Base-by-base conservation (phyloP, 2,888 invertebrate species). In the Orchesellides sinensis region DNA sequence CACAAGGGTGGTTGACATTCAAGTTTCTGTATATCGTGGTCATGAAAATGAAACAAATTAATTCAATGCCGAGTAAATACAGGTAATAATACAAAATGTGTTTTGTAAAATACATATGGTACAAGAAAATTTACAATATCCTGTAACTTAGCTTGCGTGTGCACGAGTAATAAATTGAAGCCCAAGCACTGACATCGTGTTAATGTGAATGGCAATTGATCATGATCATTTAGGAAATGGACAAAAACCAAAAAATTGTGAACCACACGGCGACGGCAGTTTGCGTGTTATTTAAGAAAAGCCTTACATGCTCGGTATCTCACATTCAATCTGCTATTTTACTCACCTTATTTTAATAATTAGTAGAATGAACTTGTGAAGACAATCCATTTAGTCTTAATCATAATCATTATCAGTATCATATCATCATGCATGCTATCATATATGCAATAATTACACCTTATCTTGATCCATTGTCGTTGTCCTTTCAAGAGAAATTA, bases 341-440 rank as follows among this genome's bases (percentile, higher is more conserved):
- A 40, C 17, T 49, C 49, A 17, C 49, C 49, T 49, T 49, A 19
- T 49, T 49, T 49, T 49, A 8, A 8, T 19, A 49, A 49, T 49
- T 49, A 49, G 49, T 49, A 19, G 19, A 49, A 19, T 49, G 49
- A 49, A 17, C 40, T 40, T 40, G 40, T 40, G 40, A 40, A 40
- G 40, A 40, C 49, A 49, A 49, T 49, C 49, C 49, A 19, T 49
- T 49, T 49, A 49, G 19, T 49, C 49, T 49, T 17, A 12, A 49
- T 49, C 21, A n/a, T n/a, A n/a, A n/a, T n/a, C n/a, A n/a, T n/a
- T n/a, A n/a, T n/a, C 49, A 3, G 8, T 1, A 49, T 49, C 49
- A 19, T 49, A n/a, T 17, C 49, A 8, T 32, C 32, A 32, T 32
- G 32, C 32, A 32, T 32, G 5, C 32, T 32, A 32, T 32, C 5